These are phyloP conservation scores for Acanthosepion pharaonis DNA, from an alignment of 2,888 invertebrate species.

Conservation along the genomic window DNA sequence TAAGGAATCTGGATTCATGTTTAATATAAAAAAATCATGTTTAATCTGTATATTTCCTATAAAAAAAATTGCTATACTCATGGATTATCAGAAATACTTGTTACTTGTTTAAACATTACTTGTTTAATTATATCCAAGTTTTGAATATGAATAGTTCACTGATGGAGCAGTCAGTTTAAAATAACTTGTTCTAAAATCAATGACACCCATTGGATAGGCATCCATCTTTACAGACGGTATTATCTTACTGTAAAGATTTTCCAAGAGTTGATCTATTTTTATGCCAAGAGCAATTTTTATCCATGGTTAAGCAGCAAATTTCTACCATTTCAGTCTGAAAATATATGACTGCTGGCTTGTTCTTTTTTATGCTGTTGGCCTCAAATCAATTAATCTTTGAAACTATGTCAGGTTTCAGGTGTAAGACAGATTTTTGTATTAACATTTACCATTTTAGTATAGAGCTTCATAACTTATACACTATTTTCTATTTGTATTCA, in stretches of 20 bases:
- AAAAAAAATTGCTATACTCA: too few relatives aligned
- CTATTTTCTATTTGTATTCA: not conserved
- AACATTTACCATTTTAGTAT: not conserved
- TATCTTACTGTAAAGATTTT: not conserved
- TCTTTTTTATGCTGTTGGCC: not conserved
- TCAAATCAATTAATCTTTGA: not conserved
- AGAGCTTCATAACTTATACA: not conserved
- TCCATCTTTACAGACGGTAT: not conserved
- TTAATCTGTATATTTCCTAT: too few relatives aligned
- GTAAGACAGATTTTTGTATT: not conserved
- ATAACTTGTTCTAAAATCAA: not conserved
- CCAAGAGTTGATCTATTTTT: not conserved
- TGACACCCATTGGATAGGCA: not conserved
- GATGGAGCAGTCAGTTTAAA: not conserved
- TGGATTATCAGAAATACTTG: too few relatives aligned
- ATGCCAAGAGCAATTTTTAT: conserved; percentile 14
- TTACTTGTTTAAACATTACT: too few relatives aligned
- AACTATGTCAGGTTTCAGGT: conserved; percentile 17
- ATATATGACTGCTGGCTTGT: not conserved
- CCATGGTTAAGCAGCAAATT: not conserved
- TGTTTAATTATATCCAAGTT: too few relatives aligned
- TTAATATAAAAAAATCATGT: too few relatives aligned
- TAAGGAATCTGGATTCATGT: too few relatives aligned
- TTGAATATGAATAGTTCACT: too few relatives aligned
- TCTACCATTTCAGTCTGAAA: not conserved